phyloP scores from a whole-genome alignment of 2,113 vertebrate species.

The Myotis davidii region DNA sequence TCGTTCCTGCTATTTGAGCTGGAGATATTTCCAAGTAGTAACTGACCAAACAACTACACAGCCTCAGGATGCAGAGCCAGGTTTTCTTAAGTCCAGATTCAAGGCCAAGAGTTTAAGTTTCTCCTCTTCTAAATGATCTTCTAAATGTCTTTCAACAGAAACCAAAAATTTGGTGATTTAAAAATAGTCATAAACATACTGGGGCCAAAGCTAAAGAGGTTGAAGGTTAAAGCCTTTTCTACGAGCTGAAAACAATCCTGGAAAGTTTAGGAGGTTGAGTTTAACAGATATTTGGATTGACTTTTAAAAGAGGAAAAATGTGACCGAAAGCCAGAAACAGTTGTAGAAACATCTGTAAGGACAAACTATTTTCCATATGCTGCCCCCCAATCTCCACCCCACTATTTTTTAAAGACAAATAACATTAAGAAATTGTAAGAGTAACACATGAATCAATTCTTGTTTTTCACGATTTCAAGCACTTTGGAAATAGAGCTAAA shows the following conservation, averaged over 20 bases:
- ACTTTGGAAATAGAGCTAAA: not conserved
- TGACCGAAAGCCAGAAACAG: slow-evolving; percentile 60
- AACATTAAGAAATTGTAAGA: slow-evolving; percentile 5
- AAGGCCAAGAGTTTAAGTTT: not conserved
- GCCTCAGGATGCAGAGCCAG: not conserved
- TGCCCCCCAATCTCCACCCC: not conserved
- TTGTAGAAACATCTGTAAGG: slow-evolving; percentile 63
- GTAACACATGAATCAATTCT: not conserved
- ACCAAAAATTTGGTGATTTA: slow-evolving; percentile 23
- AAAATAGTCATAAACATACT: slow-evolving; percentile 47
- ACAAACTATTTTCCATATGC: slow-evolving; percentile 59
- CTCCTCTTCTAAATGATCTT: slow-evolving; percentile 24
- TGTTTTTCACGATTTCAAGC: slow-evolving; percentile 33
- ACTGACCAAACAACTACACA: not conserved
- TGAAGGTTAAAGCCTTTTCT: slow-evolving; percentile 50
- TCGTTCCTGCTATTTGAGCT: not conserved
- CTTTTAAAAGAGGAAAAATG: slow-evolving; percentile 68
- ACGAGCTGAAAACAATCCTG: slow-evolving; percentile 45
- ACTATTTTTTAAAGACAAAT: slow-evolving; percentile 39
- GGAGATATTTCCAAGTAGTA: not conserved
- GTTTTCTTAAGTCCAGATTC: not conserved
- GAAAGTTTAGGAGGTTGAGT: slow-evolving; percentile 27
- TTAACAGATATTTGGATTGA: slow-evolving; percentile 70
- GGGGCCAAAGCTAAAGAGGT: not conserved
- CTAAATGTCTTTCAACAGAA: slow-evolving; percentile 54